Evolutionary conservation across 2,888 invertebrate species (phyloP), one percentile per base, ranked within the genome.

Genomic region (Macaria liturata): DNA sequence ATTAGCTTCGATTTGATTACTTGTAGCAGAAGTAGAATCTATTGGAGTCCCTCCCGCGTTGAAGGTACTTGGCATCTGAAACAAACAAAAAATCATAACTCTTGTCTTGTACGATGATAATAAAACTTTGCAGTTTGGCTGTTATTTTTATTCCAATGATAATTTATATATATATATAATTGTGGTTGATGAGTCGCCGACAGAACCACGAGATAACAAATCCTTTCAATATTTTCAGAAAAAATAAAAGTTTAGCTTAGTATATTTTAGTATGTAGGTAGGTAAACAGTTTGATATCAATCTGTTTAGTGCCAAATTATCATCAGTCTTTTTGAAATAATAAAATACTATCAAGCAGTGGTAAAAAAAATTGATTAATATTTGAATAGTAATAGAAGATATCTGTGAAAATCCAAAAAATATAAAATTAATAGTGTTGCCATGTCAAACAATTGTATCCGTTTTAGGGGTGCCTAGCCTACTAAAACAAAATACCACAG

Each of bases 41-140:
- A 48, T 48, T 48, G 32, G 48, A 54, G 46, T 42, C 40, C 31
- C 37, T 48, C 48, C 54, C 54, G 48, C 32, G 43, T 54, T 54
- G 34, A 48, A 43, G 48, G 47, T 47, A 47, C 48, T 54, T 47
- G 48, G 48, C 54, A 48, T 48, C 54, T 54, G 48, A 54, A 54
- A 54, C 54, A 54, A 54, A 54, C 46, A 54, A 54, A 48, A 54
- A 54, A 54, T 43, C 54, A 54, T 54, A 51, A 51, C 51, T 51
- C 34, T 51, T 51, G 51, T 51, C 51, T 51, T 51, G 51, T 51
- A 51, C 51, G 51, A 51, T 32, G 37, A 48, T 48, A 51, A 51
- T 51, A 51, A 44, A 51, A 51, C 51, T 51, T 51, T 51, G 51
- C 43, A 51, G 51, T 51, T 51, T 31, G 51, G 51, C 51, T 51